A percentile compares a stretch with the other conserved stretches of the same genome.
Evolutionary conservation across 1,140 invertebrate species (phyloP).

Genomic region (Pantala flavescens): DNA sequence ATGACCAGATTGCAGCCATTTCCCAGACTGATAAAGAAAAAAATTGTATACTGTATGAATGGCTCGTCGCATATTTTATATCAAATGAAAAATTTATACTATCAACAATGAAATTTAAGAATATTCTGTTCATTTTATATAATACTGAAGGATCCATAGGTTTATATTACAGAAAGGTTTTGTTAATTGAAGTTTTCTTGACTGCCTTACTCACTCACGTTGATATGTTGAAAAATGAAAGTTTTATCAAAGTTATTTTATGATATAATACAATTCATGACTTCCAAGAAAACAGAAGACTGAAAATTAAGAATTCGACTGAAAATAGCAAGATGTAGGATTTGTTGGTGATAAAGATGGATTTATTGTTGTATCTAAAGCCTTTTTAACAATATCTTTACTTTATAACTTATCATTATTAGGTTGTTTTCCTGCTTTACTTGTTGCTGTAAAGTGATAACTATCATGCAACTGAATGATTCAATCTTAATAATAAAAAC

Average conservation of each 20-base stretch:
- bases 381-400: background rate
- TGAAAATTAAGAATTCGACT: background rate
- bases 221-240: background rate
- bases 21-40: no score
- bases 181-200: background rate
- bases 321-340: background rate
- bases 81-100: background rate
- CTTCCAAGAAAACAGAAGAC: background rate
- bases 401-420: background rate
- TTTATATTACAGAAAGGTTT: background rate
- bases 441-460: background rate
- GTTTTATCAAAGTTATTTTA: background rate
- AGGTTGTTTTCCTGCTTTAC: background rate
- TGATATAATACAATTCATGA: background rate
- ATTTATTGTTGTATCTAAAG: background rate
- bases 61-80: background rate
- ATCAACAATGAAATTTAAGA: background rate
- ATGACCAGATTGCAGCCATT: no score
- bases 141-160: background rate
- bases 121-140: background rate
- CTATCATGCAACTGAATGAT: background rate
- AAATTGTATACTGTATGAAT: no score
- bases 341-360: background rate
- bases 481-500: background rate
- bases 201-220: background rate